Base-by-base conservation (phyloP, 2,113 vertebrate genomes). In the Brachypteracias leptosomus region DNA sequence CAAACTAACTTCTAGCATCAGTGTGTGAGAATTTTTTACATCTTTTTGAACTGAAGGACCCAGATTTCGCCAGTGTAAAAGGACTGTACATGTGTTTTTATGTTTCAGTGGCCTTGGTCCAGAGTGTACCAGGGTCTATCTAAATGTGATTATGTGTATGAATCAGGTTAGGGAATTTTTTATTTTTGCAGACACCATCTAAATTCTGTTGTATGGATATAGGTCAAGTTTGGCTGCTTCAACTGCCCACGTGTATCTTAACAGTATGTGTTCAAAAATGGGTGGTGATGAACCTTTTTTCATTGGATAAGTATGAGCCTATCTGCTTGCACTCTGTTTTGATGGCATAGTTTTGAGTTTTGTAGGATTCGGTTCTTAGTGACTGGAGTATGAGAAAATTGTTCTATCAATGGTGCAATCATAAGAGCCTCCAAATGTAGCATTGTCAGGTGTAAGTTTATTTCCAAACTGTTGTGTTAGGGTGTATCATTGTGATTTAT, bases 161-260 rank as follows among this genome's bases (percentile, higher is more conserved):
- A 67, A 40, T 94, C 26, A 19, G 9, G 38, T 42, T 90, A 42
- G 31, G 19, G 42, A 59, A 21, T 55, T 79, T 28, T 49, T 55
- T 29, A 4, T 74, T 95, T 86, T 79, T 76, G 24, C 11, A 14
- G 26, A 57, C 9, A 24, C 9, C 2, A 1, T 71, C 14, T 62
- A 36, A 51, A 29, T 40, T 54, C 9, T 63, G 0, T 77, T 80
- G 7, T 33, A 14, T 51, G 17, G 12, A 4, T 73, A 24, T 46
- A 51, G 52, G 13, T 81, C 26, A 66, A 46, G 29, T 76, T 83
- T 55, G 65, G 11, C n/a, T 80, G 22, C 24, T 90, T 81, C 57
- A 40, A 21, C 35, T 72, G 20, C 36, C 44, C 1, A 1, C 5
- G 0, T 78, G 8, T 78, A 55, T 67, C 17, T 6, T 78, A 3